Evolutionary conservation across 1,140 invertebrate species (phyloP).

Genomic region (Drosophila serrata): DNA sequence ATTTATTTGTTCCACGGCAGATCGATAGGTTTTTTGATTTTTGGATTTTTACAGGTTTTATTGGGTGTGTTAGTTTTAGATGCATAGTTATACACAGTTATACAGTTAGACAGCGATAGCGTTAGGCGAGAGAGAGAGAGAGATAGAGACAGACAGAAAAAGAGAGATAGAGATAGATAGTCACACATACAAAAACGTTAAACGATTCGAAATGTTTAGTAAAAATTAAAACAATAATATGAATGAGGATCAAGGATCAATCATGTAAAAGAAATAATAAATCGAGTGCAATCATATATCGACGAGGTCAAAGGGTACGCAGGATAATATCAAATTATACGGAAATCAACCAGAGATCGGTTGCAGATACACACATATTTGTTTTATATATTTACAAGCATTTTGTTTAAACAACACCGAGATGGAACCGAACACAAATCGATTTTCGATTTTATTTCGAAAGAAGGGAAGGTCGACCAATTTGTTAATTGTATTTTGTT

Average conservation of each 20-base stretch:
- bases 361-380: constrained; percentile 32
- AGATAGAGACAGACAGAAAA: constrained; percentile 74
- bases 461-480: constrained; percentile 51
- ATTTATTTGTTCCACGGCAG: constrained; percentile 85
- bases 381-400: constrained; percentile 51
- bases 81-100: constrained; percentile 73
- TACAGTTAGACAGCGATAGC: constrained; percentile 78
- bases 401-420: constrained; percentile 45
- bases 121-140: constrained; percentile 55
- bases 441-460: constrained; percentile 17
- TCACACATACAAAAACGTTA: constrained; percentile 77
- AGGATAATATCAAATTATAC: constrained; percentile 8
- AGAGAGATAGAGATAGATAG: constrained; percentile 78
- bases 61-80: constrained; percentile 51
- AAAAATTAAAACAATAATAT: constrained; percentile 6
- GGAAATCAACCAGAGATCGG: constrained; percentile 41
- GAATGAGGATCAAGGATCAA: neutral
- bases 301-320: constrained; percentile 26
- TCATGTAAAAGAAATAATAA: constrained; percentile 22
- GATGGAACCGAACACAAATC: constrained; percentile 35
- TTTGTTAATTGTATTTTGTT: constrained; percentile 37
- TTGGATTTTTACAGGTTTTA: constrained; percentile 62
- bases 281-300: constrained; percentile 26
- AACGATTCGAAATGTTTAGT: constrained; percentile 60
- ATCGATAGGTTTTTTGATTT: constrained; percentile 30